Percentiles rank a stretch among this genome's conserved stretches.
phyloP scores from a whole-genome alignment of 1,140 invertebrate genomes.

The Lethrus apterus region DNA sequence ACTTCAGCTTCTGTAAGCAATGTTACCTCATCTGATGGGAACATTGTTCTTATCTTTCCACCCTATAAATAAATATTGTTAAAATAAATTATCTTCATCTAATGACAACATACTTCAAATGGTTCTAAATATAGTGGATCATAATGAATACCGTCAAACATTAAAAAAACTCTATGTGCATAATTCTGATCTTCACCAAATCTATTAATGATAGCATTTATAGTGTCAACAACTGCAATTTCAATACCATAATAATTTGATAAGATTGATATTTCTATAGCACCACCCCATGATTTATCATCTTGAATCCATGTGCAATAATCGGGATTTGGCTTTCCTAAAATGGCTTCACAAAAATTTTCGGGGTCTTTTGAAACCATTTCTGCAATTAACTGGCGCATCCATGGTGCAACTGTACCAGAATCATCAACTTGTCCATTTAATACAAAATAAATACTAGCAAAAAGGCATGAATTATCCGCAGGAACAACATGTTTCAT shows the following conservation, averaged over 20 bases:
- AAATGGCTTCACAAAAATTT: constrained; percentile 76
- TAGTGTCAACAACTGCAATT: constrained; percentile 89
- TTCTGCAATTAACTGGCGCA: constrained; percentile 82
- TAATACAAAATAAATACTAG: constrained; percentile 68
- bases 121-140: constrained; percentile 86
- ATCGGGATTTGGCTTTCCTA: constrained; percentile 77
- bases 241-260: constrained; percentile 82
- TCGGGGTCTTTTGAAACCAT: constrained; percentile 68
- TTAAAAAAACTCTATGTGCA: constrained; percentile 72
- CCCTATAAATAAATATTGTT: constrained; percentile 42
- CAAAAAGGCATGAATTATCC: constrained; percentile 94
- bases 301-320: constrained; percentile 85
- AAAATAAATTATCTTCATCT: too few relatives aligned
- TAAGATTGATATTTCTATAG: constrained; percentile 88
- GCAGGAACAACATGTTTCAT: constrained; percentile 87
- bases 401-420: constrained; percentile 56
- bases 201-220: constrained; percentile 81
- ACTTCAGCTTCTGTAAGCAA: constrained; percentile 73
- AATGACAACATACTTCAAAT: constrained; percentile 42
- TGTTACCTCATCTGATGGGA: constrained; percentile 63
- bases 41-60: constrained; percentile 67
- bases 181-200: constrained; percentile 93
- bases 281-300: constrained; percentile 87
- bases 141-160: constrained; percentile 96
- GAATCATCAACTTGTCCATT: constrained; percentile 70